These are phyloP conservation scores for Corythornis cristatus DNA, from an alignment of 2,113 vertebrate genomes.

Conservation along the genomic window DNA sequence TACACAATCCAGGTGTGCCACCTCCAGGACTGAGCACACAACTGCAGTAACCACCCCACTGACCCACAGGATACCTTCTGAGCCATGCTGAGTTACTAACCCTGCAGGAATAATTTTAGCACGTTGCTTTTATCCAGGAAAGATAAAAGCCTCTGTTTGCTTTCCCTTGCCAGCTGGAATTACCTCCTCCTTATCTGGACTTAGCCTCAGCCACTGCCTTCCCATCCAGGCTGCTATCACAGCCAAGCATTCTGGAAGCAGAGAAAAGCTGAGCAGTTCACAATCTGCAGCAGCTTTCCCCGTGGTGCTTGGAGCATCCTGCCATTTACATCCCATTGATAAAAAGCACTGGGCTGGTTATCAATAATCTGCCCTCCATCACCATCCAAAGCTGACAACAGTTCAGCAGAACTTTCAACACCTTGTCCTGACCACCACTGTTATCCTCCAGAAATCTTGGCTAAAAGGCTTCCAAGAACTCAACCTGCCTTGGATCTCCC, in stretches of 20 bases:
- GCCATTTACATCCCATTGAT: constrained; percentile 3
- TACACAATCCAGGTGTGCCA: constrained; percentile 39
- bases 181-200: constrained; percentile 56
- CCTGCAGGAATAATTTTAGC: constrained; percentile 32
- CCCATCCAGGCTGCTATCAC: constrained; percentile 59
- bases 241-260: constrained; percentile 42
- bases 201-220: constrained; percentile 31
- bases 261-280: constrained; percentile 29
- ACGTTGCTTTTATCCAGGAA: constrained; percentile 7
- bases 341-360: constrained; percentile 37
- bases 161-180: constrained; percentile 61
- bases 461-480: background rate
- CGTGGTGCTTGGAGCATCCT: background rate
- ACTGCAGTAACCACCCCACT: constrained; percentile 6
- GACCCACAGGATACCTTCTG: background rate
- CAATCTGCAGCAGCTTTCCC: constrained; percentile 34
- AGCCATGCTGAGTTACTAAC: background rate
- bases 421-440: background rate
- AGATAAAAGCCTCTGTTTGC: constrained; percentile 59
- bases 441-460: constrained; percentile 11
- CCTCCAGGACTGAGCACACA: constrained; percentile 17
- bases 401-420: constrained; percentile 19
- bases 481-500: constrained; percentile 1
- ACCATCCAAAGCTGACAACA: constrained; percentile 13
- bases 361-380: constrained; percentile 16